These are phyloP conservation scores for Neoitamus cyanurus DNA, from an alignment of 2,888 invertebrate species.

Conservation along the genomic window DNA sequence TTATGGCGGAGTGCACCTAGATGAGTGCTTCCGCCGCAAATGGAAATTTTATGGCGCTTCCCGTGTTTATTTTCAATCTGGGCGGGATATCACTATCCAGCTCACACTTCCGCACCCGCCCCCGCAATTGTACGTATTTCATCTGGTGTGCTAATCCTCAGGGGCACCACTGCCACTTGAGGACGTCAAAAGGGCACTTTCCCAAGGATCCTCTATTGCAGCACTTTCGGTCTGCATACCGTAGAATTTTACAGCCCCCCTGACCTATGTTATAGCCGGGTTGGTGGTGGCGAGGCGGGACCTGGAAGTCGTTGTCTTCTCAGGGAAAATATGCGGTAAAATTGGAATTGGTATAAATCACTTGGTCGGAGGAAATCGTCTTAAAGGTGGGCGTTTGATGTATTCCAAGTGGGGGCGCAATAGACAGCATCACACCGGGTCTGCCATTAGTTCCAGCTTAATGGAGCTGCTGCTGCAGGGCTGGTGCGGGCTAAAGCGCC, in stretches of 20 bases:
- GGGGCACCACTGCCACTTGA: neutral
- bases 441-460: conserved; percentile 33
- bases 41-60: conserved; percentile 41
- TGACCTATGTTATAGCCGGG: neutral
- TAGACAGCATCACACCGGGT: conserved; percentile 24
- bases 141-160: neutral
- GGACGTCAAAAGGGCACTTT: neutral
- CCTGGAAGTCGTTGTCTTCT: neutral
- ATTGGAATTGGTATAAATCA: conserved; percentile 28
- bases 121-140: neutral
- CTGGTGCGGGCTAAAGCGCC: neutral
- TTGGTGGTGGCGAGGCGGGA: neutral
- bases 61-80: conserved; percentile 36
- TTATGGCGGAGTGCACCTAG: neutral
- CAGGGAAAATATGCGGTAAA: neutral
- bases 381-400: conserved; percentile 9
- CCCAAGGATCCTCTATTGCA: neutral
- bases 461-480: conserved; percentile 2
- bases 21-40: conserved; percentile 35
- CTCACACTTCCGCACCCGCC: neutral
- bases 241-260: neutral
- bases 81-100: neutral
- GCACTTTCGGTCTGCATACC: neutral
- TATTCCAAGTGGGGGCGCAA: conserved; percentile 16
- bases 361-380: neutral